Evolutionary conservation across 2,113 vertebrate species (phyloP).

Genomic region (Excalfactoria chinensis): DNA sequence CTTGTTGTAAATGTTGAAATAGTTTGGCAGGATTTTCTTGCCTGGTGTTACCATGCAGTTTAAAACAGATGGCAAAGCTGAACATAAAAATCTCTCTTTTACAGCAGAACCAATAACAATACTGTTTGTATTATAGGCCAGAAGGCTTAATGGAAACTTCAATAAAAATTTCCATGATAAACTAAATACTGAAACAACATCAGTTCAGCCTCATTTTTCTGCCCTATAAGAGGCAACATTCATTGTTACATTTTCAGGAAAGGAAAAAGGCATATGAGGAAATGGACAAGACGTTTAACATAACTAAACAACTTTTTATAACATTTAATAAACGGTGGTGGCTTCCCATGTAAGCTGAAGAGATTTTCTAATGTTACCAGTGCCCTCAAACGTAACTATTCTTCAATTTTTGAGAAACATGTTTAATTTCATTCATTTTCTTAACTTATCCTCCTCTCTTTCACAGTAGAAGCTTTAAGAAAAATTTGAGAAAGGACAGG

Average conservation of each 20-base stretch:
- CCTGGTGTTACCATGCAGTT: constrained; percentile 12
- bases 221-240: not conserved
- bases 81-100: constrained; percentile 35
- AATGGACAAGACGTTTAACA: not conserved
- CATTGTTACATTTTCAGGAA: not conserved
- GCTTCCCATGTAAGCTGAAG: not conserved
- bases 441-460: accelerated
- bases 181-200: constrained; percentile 3
- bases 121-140: constrained; percentile 26
- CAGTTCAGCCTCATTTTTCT: not conserved
- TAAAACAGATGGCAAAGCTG: constrained; percentile 55
- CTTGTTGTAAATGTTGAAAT: constrained; percentile 40
- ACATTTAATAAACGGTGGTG: not conserved
- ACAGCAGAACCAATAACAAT: constrained; percentile 45
- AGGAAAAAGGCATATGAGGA: not conserved
- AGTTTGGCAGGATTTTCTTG: constrained; percentile 52
- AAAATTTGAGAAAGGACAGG: not conserved
- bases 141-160: constrained; percentile 45
- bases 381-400: not conserved
- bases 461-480: not conserved
- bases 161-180: constrained; percentile 44
- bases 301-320: not conserved
- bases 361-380: not conserved
- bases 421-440: not conserved
- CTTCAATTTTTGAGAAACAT: not conserved